phyloP scores from a whole-genome alignment of 2,113 vertebrate species.

The Dipodomys ordii region DNA sequence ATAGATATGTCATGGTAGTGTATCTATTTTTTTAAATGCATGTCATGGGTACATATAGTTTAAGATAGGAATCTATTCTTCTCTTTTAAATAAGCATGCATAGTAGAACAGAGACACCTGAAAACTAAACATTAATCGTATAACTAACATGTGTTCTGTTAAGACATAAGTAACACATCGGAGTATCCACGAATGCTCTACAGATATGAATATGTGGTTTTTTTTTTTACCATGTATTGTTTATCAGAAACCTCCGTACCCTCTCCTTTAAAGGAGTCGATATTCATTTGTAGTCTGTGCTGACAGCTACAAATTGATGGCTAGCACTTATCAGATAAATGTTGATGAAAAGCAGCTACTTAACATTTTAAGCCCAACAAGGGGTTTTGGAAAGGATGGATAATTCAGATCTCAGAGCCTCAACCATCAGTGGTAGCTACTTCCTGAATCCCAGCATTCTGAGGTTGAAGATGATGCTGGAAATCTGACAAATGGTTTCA shows the following conservation, averaged over 20 bases:
- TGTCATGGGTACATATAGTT: slow-evolving; percentile 67
- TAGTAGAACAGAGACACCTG: slow-evolving; percentile 76
- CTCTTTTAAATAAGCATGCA: slow-evolving; percentile 83
- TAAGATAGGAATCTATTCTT: slow-evolving; percentile 73
- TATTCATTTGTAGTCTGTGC: slow-evolving; percentile 83
- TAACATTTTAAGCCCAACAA: slow-evolving; percentile 79
- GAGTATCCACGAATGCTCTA: slow-evolving; percentile 66
- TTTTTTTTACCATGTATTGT: slow-evolving; percentile 55
- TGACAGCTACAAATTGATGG: slow-evolving; percentile 79
- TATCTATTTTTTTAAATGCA: slow-evolving; percentile 71
- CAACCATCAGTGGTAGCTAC: slow-evolving; percentile 78
- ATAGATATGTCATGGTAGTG: slow-evolving; percentile 58
- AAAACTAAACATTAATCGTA: slow-evolving; percentile 76
- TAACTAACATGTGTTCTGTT: slow-evolving; percentile 79
- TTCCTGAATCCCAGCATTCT: slow-evolving; percentile 79
- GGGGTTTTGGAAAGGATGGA: slow-evolving; percentile 75
- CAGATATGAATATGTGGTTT: slow-evolving; percentile 52
- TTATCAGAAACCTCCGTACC: slow-evolving; percentile 69
- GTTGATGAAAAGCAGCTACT: slow-evolving; percentile 78
- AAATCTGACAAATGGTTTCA: slow-evolving; percentile 86
- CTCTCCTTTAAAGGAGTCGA: slow-evolving; percentile 81
- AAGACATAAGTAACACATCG: slow-evolving; percentile 71
- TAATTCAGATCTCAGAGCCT: slow-evolving; percentile 82
- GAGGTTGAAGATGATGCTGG: slow-evolving; percentile 74
- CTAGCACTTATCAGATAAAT: slow-evolving; percentile 82